These are phyloP conservation scores for Nothoprocta perdicaria DNA, from an alignment of 2,113 vertebrate genomes.

Conservation along the genomic window DNA sequence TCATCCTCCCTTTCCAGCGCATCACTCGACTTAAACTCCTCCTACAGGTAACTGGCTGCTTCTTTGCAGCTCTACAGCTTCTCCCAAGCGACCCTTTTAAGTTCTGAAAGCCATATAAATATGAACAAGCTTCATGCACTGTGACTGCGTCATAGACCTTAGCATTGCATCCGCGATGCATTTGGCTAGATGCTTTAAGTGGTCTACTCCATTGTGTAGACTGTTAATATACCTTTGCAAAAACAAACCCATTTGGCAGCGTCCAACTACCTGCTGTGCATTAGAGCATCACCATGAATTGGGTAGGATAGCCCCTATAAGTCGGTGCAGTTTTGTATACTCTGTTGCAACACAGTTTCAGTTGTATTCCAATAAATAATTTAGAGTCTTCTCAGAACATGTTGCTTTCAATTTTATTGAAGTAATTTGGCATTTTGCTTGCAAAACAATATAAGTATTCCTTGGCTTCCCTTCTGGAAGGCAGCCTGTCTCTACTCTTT, in stretches of 20 bases:
- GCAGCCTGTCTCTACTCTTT: neutral
- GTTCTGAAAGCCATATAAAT: neutral
- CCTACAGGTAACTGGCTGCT: constrained; percentile 85
- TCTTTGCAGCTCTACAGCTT: constrained; percentile 19
- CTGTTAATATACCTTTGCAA: neutral
- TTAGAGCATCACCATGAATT: neutral
- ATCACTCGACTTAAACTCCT: constrained; percentile 95
- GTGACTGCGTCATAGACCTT: neutral
- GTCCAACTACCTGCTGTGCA: neutral
- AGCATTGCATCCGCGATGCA: neutral
- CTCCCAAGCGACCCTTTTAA: neutral
- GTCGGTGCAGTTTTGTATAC: neutral
- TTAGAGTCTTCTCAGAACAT: neutral
- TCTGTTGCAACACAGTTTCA: neutral
- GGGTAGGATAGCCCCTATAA: neutral
- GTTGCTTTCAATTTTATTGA: neutral
- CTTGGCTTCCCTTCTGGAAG: neutral
- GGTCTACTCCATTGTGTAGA: accelerated
- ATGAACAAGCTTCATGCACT: neutral
- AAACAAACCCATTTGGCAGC: neutral
- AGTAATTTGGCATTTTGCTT: neutral
- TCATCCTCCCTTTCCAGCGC: constrained; percentile 96
- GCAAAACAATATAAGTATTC: neutral
- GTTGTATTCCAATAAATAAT: neutral
- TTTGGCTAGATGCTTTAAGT: neutral